These are phyloP conservation scores for Xestia ashworthii DNA, from an alignment of 2,888 invertebrate species.

Conservation along the genomic window DNA sequence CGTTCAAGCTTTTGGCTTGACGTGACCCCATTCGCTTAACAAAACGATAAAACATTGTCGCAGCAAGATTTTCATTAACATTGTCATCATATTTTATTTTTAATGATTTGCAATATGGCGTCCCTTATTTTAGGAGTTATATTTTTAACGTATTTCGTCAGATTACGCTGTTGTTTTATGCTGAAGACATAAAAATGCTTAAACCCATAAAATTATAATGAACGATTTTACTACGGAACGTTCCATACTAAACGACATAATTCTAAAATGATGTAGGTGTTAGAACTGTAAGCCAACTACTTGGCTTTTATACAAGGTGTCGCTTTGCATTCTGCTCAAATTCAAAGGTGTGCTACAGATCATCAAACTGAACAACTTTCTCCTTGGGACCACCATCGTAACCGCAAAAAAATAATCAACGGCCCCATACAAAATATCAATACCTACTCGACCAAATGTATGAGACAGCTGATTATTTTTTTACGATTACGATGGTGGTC, in stretches of 20 bases:
- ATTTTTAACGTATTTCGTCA: constrained; percentile 48
- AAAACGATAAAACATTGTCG: constrained; percentile 55
- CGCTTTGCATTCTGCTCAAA: no score
- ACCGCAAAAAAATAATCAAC: no score
- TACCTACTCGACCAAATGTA: no score
- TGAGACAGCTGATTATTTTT: no score
- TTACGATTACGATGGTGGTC: no score
- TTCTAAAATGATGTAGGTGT: constrained; percentile 55
- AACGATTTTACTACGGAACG: constrained; percentile 49
- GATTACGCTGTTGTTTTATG: constrained; percentile 57
- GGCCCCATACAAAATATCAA: no score
- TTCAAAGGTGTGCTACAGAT: no score
- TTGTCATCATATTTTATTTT: constrained; percentile 43
- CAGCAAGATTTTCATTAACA: constrained; percentile 33
- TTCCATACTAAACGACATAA: constrained; percentile 22
- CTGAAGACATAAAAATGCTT: constrained; percentile 56
- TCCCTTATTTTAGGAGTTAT: not conserved
- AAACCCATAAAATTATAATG: constrained; percentile 53
- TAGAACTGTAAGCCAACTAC: constrained; percentile 41
- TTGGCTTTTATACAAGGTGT: constrained; percentile 35
- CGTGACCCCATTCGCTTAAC: constrained; percentile 35
- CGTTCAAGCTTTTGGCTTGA: constrained; percentile 24
- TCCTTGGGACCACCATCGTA: no score
- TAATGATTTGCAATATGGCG: constrained; percentile 11
- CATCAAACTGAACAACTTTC: no score